These are phyloP conservation scores for Gymnoscopelus microlampas DNA, from an alignment of 2,797 vertebrate species.

Conservation along the genomic window DNA sequence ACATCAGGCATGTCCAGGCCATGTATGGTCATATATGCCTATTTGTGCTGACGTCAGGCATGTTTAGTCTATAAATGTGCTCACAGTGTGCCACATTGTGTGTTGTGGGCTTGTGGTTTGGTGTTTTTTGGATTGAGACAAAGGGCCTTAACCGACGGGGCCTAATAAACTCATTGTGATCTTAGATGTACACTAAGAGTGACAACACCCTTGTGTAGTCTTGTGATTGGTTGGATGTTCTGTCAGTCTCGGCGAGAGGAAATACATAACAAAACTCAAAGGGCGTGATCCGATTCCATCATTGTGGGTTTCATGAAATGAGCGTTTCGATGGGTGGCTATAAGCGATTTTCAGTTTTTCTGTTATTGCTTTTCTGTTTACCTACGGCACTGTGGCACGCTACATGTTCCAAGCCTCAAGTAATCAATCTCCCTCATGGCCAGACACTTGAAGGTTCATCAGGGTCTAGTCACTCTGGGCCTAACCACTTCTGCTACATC, in stretches of 20 bases:
- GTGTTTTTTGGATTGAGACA: no score
- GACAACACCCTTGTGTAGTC: constrained; percentile 6
- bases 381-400: constrained; percentile 31
- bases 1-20: no score
- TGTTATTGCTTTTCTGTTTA: constrained; percentile 41
- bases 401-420: constrained; percentile 47
- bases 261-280: no score
- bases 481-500: constrained; percentile 87
- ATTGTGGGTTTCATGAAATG: constrained; percentile 78
- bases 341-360: constrained; percentile 21
- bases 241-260: constrained; percentile 1
- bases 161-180: not conserved
- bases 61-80: no score
- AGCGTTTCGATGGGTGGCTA: not conserved
- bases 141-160: no score
- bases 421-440: constrained; percentile 73
- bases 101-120: no score
- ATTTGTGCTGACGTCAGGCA: no score
- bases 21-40: no score
- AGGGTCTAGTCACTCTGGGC: not conserved
- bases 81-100: no score
- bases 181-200: not conserved
- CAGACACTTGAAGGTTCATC: constrained; percentile 16
- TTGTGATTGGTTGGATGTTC: constrained; percentile 54
- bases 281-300: constrained; percentile 46